A percentile compares a stretch with the other conserved stretches of the same genome.
phyloP scores from a whole-genome alignment of 2,113 vertebrate species.

The Poeciliopsis turrubarensis region DNA sequence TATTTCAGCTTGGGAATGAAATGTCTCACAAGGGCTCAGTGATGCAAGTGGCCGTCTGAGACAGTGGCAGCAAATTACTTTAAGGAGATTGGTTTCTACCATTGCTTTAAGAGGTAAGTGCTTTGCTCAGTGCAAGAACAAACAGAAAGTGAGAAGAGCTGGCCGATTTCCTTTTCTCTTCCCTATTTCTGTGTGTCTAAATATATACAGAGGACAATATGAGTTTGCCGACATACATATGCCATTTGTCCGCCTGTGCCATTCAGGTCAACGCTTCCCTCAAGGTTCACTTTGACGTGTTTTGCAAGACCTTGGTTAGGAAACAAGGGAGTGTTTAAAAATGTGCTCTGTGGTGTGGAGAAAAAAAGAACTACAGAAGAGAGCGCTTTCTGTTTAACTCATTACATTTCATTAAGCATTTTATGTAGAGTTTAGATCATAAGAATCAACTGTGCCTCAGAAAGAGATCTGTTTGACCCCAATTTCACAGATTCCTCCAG shows the following conservation, averaged over 20 bases:
- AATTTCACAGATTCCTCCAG: background rate
- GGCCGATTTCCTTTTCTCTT: slow-evolving; percentile 3
- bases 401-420: background rate
- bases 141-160: slow-evolving; percentile 40
- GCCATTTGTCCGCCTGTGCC: slow-evolving; percentile 8
- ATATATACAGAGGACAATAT: slow-evolving; percentile 17
- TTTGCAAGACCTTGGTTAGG: slow-evolving; percentile 31
- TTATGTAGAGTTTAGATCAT: background rate
- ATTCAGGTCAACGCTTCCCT: slow-evolving; percentile 5
- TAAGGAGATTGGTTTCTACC: slow-evolving; percentile 68
- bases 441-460: background rate
- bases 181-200: background rate
- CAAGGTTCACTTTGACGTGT: slow-evolving; percentile 34
- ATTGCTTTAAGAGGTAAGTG: slow-evolving; percentile 41
- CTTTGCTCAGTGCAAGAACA: slow-evolving; percentile 54
- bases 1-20: slow-evolving; percentile 55
- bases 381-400: background rate
- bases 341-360: slow-evolving; percentile 34
- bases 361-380: slow-evolving; percentile 1
- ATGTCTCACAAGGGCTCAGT: slow-evolving; percentile 59
- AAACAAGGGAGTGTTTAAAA: slow-evolving; percentile 58
- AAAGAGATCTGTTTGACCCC: background rate
- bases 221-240: slow-evolving; percentile 14
- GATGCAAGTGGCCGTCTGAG: slow-evolving; percentile 57
- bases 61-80: slow-evolving; percentile 67